Evolutionary conservation across 2,888 invertebrate genomes (phyloP).

Genomic region (Tortricodes alternella): DNA sequence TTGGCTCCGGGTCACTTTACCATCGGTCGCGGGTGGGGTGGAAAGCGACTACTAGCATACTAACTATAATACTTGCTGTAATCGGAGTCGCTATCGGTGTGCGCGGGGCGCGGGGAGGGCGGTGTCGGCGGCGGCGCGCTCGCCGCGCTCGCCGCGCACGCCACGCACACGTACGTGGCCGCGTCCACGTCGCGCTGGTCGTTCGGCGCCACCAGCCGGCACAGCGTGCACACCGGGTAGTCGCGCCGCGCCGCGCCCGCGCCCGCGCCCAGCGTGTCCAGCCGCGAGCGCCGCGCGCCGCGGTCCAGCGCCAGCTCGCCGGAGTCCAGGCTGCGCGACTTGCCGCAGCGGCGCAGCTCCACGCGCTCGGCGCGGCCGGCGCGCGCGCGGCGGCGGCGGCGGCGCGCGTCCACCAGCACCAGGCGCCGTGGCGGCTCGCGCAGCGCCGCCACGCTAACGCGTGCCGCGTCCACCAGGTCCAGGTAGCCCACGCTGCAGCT

Average conservation of each 20-base stretch:
- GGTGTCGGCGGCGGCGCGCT: constrained; percentile 30
- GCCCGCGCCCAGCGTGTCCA: constrained; percentile 41
- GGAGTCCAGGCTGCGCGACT: constrained; percentile 93
- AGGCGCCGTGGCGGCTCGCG: constrained; percentile 90
- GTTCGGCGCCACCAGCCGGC: constrained; percentile 52
- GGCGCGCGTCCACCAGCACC: constrained; percentile 86
- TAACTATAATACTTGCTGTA: constrained; percentile 83
- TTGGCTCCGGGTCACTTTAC: constrained; percentile 41
- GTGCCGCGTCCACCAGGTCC: constrained; percentile 90
- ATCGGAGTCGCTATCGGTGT: constrained; percentile 73
- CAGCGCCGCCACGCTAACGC: constrained; percentile 87
- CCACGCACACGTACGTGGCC: constrained; percentile 48
- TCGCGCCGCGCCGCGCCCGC: constrained; percentile 46
- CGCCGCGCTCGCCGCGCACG: constrained; percentile 39
- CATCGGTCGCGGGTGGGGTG: constrained; percentile 52
- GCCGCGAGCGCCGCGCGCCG: constrained; percentile 47
- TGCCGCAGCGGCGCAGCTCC: constrained; percentile 86
- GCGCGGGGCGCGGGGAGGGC: constrained; percentile 33
- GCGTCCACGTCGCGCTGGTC: constrained; percentile 45
- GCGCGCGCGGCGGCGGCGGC: constrained; percentile 67
- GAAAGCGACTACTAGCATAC: constrained; percentile 74
- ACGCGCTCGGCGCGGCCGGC: constrained; percentile 60
- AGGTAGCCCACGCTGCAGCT: constrained; percentile 95
- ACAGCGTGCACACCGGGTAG: constrained; percentile 51
- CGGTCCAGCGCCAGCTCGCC: constrained; percentile 87